These are phyloP conservation scores for Drosophila truncata DNA, from an alignment of 1,140 invertebrate genomes.

Conservation along the genomic window DNA sequence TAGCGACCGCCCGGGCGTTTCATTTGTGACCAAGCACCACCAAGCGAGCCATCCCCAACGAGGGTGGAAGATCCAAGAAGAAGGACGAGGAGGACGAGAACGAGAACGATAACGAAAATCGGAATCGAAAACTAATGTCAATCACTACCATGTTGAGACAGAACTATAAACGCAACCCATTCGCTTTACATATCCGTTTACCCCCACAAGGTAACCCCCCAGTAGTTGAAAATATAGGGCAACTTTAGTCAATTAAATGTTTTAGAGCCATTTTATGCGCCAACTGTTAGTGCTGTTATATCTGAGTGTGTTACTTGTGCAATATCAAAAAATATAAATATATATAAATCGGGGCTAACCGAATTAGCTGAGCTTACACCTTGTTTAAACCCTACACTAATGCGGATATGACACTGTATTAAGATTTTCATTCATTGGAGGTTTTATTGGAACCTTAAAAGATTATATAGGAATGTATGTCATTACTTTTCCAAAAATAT, in stretches of 20 bases:
- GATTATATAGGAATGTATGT: no score
- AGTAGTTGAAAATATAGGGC: slow-evolving; percentile 56
- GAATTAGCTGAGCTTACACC: slow-evolving; percentile 41
- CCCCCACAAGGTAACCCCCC: slow-evolving; percentile 24
- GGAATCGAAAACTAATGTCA: slow-evolving; percentile 58
- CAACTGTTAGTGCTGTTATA: slow-evolving; percentile 75
- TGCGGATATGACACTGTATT: not conserved
- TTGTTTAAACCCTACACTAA: slow-evolving; percentile 19
- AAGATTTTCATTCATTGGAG: not conserved
- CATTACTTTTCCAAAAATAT: not conserved
- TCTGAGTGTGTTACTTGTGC: slow-evolving; percentile 62
- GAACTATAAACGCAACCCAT: slow-evolving; percentile 36
- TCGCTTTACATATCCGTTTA: slow-evolving; percentile 44
- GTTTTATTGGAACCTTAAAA: not conserved
- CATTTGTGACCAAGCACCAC: slow-evolving; percentile 61
- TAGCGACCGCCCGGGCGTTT: slow-evolving; percentile 58
- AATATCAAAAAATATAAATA: slow-evolving; percentile 32
- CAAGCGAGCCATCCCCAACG: slow-evolving; percentile 53
- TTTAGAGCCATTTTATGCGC: slow-evolving; percentile 80
- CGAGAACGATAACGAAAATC: slow-evolving; percentile 22
- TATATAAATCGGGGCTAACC: slow-evolving; percentile 24
- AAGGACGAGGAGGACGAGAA: slow-evolving; percentile 5
- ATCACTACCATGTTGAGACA: slow-evolving; percentile 59
- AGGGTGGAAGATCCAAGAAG: slow-evolving; percentile 29
- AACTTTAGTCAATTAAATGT: slow-evolving; percentile 79